These are phyloP conservation scores for Copidosoma aretas DNA, from an alignment of 2,888 invertebrate genomes.

Conservation along the genomic window DNA sequence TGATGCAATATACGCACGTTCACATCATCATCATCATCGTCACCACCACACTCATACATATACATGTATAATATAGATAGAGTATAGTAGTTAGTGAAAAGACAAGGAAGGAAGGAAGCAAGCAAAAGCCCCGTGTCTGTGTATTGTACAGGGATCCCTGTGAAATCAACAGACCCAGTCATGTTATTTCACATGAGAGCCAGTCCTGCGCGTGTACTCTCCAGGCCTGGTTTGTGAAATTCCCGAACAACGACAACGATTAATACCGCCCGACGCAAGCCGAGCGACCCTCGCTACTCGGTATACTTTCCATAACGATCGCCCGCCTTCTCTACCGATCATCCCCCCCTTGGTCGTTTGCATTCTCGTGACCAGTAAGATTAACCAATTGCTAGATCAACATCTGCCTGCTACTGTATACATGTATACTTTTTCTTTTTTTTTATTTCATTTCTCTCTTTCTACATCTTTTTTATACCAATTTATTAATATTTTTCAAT, in stretches of 20 bases:
- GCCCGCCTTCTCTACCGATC: not conserved
- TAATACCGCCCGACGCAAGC: not conserved
- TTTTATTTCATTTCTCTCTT: not conserved
- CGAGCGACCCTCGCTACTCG: not conserved
- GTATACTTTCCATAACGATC: not conserved
- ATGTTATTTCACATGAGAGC: not conserved
- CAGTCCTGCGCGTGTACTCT: not conserved
- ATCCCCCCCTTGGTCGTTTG: not conserved
- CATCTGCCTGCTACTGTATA: constrained; percentile 1
- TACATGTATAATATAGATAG: too few relatives aligned
- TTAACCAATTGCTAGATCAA: not conserved
- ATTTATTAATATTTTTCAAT: not conserved
- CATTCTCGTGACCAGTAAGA: not conserved
- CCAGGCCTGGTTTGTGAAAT: constrained; percentile 1
- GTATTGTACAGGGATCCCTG: not conserved
- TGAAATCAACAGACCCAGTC: not conserved
- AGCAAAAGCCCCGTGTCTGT: not conserved
- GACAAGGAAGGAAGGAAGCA: too few relatives aligned
- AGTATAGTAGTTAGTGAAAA: too few relatives aligned
- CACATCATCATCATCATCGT: too few relatives aligned
- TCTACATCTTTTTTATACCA: not conserved
- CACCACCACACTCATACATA: too few relatives aligned
- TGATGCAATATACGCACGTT: too few relatives aligned
- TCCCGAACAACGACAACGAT: not conserved
- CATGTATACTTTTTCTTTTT: too few relatives aligned